A percentile compares a stretch with the other conserved stretches of the same genome.
Conservation (phyloP, 1,140 invertebrate species). For the Heliconius hermathena region DNA sequence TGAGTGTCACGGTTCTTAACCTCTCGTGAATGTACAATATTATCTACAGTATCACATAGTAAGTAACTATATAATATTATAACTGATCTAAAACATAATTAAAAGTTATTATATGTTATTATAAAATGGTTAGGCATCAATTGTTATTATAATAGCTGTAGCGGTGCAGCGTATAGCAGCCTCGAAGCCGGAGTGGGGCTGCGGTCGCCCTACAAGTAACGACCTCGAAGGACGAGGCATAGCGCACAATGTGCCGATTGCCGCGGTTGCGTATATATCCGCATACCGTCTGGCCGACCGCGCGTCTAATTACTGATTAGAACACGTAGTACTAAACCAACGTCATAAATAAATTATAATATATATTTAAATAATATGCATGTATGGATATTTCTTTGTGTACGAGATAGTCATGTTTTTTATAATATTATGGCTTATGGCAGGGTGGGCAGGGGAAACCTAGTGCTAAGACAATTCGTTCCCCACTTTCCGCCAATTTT, state of each 20-base stretch:
- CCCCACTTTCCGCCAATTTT: too few species aligned
- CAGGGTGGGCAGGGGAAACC: too few species aligned
- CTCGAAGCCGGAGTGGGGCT: background rate
- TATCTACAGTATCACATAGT: too few species aligned
- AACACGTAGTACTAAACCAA: constrained; percentile 22
- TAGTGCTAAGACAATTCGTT: too few species aligned
- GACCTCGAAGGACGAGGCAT: constrained; percentile 72
- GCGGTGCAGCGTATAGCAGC: background rate
- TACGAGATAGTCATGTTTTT: too few species aligned
- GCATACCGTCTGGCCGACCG: constrained; percentile 64
- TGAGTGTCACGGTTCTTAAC: too few species aligned
- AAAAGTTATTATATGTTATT: background rate
- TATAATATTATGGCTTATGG: too few species aligned
- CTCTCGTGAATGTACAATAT: too few species aligned
- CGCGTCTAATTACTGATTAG: constrained; percentile 57
- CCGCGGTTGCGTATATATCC: constrained; percentile 72
- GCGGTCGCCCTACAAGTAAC: constrained; percentile 56
- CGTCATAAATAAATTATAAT: background rate
- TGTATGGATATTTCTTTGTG: too few species aligned
- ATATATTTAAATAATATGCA: background rate
- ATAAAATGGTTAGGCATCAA: background rate
- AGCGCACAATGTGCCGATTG: constrained; percentile 46
- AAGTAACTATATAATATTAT: too few species aligned
- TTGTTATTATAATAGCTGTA: background rate
- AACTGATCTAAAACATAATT: too few species aligned